phyloP scores from a whole-genome alignment of 2,797 vertebrate genomes.

The Sebastes taczanowskii region DNA sequence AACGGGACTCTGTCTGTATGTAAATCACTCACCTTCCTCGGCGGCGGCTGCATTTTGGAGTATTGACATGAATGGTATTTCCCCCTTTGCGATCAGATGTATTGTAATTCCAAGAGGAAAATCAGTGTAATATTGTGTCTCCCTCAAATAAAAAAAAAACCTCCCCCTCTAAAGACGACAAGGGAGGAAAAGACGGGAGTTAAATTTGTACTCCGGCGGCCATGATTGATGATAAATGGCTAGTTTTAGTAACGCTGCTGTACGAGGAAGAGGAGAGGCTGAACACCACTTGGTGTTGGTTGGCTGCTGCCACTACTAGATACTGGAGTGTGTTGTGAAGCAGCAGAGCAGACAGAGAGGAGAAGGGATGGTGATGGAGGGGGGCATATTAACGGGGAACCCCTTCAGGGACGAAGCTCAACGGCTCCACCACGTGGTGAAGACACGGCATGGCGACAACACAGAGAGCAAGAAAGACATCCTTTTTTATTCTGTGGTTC shows the following conservation, averaged over 20 bases:
- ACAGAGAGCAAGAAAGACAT: background rate
- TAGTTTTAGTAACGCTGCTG: slow-evolving; percentile 53
- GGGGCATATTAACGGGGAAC: slow-evolving; percentile 60
- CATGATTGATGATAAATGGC: slow-evolving; percentile 78
- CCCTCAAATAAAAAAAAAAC: slow-evolving; percentile 43
- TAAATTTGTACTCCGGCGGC: slow-evolving; percentile 81
- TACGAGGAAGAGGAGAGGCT: slow-evolving; percentile 36
- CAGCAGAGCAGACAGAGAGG: slow-evolving; percentile 54
- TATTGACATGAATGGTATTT: slow-evolving; percentile 87
- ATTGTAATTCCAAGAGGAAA: slow-evolving; percentile 73
- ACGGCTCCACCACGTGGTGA: slow-evolving; percentile 65
- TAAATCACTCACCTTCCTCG: slow-evolving; percentile 92
- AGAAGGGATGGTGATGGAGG: slow-evolving; percentile 8
- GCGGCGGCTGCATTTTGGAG: slow-evolving; percentile 96
- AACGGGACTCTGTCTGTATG: slow-evolving; percentile 54
- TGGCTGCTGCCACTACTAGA: slow-evolving; percentile 60
- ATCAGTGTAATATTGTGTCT: slow-evolving; percentile 54
- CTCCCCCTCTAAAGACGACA: slow-evolving; percentile 61
- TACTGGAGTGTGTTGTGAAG: slow-evolving; percentile 46
- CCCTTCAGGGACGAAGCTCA: slow-evolving; percentile 38
- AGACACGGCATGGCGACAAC: background rate
- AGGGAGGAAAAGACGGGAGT: slow-evolving; percentile 72
- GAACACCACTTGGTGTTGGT: slow-evolving; percentile 53
- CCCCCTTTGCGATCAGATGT: slow-evolving; percentile 68
- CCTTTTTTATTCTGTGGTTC: slow-evolving; percentile 15